These are phyloP conservation scores for Plumapathes pennacea DNA, from an alignment of 92 coral and sea anemone species.

Conservation along the genomic window DNA sequence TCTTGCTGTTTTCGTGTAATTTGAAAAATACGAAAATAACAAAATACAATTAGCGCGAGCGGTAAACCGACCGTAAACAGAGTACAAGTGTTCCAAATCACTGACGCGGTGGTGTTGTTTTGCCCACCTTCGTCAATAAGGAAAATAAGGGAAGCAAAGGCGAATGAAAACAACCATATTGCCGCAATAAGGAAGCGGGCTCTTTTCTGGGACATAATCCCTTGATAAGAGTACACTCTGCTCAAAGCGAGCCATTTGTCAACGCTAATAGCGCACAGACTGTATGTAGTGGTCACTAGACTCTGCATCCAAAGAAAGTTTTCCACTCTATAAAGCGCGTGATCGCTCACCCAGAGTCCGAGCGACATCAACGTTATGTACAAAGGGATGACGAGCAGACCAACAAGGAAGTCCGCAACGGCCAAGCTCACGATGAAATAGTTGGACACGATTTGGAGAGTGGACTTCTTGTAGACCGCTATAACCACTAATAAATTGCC, in stretches of 20 bases:
- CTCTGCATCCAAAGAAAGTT: conserved; percentile 48
- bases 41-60: conserved; percentile 13
- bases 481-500: conserved; percentile 31
- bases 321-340: conserved; percentile 43
- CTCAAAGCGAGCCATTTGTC: conserved; percentile 49
- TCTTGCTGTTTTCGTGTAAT: conserved; percentile 21
- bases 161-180: conserved; percentile 26
- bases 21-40: conserved; percentile 32
- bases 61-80: conserved; percentile 33
- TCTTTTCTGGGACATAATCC: conserved; percentile 16
- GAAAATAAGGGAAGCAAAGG: conserved; percentile 22
- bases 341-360: conserved; percentile 35
- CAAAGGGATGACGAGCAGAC: conserved; percentile 35
- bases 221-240: conserved; percentile 24
- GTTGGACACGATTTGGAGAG: conserved; percentile 38
- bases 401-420: conserved; percentile 38
- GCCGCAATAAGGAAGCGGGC: conserved; percentile 3
- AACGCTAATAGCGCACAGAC: conserved; percentile 45
- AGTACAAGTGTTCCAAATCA: conserved; percentile 23
- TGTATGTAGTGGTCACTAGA: conserved; percentile 39
- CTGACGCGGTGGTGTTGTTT: conserved; percentile 4
- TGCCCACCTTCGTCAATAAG: too few species aligned
- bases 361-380: conserved; percentile 32
- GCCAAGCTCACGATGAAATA: conserved; percentile 39
- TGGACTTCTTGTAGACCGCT: conserved; percentile 23